phyloP scores from a whole-genome alignment of 2,113 vertebrate genomes.

The Calyptommatus sinebrachiatus region DNA sequence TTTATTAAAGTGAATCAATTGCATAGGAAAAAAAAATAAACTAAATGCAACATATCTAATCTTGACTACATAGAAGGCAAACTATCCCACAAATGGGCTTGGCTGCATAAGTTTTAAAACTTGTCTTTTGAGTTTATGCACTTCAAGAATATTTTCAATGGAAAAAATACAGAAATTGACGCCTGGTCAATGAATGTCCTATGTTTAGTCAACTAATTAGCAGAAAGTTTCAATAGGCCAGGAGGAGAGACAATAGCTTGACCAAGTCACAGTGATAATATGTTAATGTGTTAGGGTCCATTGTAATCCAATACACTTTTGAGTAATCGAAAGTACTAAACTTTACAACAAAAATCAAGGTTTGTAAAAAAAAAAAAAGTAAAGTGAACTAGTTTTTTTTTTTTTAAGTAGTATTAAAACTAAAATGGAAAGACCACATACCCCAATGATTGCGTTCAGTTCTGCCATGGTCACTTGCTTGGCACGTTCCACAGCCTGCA shows the following conservation, averaged over 20 bases:
- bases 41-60: neutral
- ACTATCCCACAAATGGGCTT: neutral
- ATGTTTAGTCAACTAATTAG: neutral
- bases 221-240: neutral
- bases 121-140: neutral
- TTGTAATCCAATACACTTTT: neutral
- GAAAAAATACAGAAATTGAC: neutral
- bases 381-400: slow-evolving; percentile 63
- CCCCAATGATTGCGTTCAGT: slow-evolving; percentile 98
- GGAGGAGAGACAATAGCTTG: neutral
- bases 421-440: slow-evolving; percentile 92
- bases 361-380: slow-evolving; percentile 29
- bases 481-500: slow-evolving; percentile 95
- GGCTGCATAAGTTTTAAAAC: neutral
- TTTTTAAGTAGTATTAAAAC: slow-evolving; percentile 78
- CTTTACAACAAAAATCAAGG: slow-evolving; percentile 36
- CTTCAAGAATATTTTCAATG: neutral
- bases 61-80: neutral
- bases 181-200: neutral
- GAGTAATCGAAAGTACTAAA: slow-evolving; percentile 6
- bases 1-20: neutral
- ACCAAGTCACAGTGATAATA: neutral
- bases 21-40: neutral
- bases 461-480: slow-evolving; percentile 99
- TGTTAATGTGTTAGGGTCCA: neutral